Percentiles rank a stretch among this genome's conserved stretches.
phyloP scores from a whole-genome alignment of 2,888 invertebrate genomes.

The Hypselothyrea guttata region DNA sequence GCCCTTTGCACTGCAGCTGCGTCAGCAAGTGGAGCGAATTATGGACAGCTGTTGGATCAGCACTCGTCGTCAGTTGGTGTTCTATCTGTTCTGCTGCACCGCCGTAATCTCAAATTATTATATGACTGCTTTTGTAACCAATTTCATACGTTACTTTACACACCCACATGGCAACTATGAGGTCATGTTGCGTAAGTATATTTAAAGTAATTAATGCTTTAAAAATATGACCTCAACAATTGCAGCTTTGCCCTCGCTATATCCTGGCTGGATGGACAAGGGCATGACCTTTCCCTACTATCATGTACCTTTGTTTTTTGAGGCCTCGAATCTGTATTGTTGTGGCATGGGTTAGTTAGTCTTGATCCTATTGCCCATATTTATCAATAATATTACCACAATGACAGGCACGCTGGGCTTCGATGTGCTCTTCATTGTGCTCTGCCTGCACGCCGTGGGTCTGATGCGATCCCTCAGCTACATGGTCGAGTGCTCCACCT shows the following conservation, averaged over 20 bases:
- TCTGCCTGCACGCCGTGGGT: conserved; percentile 70
- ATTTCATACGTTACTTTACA: conserved; percentile 52
- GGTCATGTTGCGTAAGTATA: conserved; percentile 61
- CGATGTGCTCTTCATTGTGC: conserved; percentile 73
- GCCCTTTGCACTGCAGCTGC: conserved; percentile 45
- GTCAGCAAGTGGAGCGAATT: conserved; percentile 49
- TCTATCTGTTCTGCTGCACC: conserved; percentile 56
- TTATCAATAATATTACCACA: conserved; percentile 4
- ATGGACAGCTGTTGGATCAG: conserved; percentile 65
- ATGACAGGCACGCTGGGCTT: conserved; percentile 70
- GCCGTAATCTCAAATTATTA: conserved; percentile 61
- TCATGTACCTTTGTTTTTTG: conserved; percentile 59
- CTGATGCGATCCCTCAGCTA: conserved; percentile 59
- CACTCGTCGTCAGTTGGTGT: conserved; percentile 63
- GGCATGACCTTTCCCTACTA: conserved; percentile 73
- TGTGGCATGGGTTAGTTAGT: conserved; percentile 64
- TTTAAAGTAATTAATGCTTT: too few species aligned
- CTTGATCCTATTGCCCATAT: not conserved
- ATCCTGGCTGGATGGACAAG: conserved; percentile 70
- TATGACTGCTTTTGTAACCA: conserved; percentile 50
- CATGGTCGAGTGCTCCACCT: conserved; percentile 66
- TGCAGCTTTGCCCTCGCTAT: conserved; percentile 70
- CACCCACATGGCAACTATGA: conserved; percentile 36
- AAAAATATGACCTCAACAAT: too few species aligned
- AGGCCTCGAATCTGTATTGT: conserved; percentile 42